Evolutionary conservation across 2,888 invertebrate genomes (phyloP).

Genomic region (Odontocolon sp.): DNA sequence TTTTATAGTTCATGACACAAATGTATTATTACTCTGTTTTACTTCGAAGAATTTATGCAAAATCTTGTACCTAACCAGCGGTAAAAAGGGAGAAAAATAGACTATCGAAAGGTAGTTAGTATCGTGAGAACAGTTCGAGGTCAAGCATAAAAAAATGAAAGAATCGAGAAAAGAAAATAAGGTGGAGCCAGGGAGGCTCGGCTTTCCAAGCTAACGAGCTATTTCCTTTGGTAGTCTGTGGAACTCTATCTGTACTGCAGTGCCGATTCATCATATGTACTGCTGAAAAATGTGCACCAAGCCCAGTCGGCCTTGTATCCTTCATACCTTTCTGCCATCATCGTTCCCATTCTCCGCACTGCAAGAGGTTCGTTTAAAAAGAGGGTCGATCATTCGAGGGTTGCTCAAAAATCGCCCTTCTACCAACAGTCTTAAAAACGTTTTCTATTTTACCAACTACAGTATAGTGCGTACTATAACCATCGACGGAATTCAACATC

Average conservation of each 20-base stretch:
- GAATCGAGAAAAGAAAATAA: neutral
- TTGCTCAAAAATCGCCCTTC: neutral
- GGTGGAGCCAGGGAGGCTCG: conserved; percentile 12
- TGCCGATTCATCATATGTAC: neutral
- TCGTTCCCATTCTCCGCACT: neutral
- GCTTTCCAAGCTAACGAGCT: conserved; percentile 12
- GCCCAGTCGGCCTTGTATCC: conserved; percentile 24
- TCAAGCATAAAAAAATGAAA: too few species aligned
- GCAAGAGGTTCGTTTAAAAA: neutral
- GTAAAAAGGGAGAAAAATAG: too few species aligned
- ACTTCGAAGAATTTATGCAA: too few species aligned
- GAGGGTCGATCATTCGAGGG: conserved; percentile 26
- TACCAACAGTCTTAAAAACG: conserved; percentile 1
- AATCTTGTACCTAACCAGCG: too few species aligned
- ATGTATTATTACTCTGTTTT: too few species aligned
- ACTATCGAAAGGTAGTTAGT: too few species aligned
- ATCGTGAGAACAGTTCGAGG: too few species aligned
- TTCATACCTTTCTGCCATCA: neutral
- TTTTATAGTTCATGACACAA: too few species aligned
- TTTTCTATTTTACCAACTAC: conserved; percentile 45
- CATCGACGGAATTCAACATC: conserved; percentile 11
- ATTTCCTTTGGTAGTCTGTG: conserved; percentile 14
- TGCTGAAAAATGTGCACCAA: conserved; percentile 7
- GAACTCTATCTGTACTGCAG: neutral
- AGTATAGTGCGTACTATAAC: conserved; percentile 21